Evolutionary conservation across 2,888 invertebrate genomes (phyloP).

Genomic region (Terebella lapidaria): DNA sequence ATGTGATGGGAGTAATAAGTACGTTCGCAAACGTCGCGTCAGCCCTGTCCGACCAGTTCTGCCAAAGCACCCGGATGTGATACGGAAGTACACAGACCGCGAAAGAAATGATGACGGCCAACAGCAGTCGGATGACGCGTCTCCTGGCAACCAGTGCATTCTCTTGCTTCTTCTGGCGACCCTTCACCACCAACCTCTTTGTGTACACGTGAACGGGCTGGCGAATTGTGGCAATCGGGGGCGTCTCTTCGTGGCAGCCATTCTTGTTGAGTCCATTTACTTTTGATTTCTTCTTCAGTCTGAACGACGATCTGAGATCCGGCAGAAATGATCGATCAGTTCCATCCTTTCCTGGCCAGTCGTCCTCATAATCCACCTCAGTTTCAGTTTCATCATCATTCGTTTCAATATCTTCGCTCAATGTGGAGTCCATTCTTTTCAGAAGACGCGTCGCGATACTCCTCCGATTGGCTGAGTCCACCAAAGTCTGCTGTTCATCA

Average conservation of each 20-base stretch:
- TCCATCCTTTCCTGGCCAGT: background rate
- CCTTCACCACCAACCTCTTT: background rate
- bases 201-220: background rate
- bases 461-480: background rate
- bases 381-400: background rate
- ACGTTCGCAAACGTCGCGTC: background rate
- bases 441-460: background rate
- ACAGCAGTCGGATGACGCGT: slow-evolving; percentile 82
- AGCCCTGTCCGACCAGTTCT: slow-evolving; percentile 73
- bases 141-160: slow-evolving; percentile 66
- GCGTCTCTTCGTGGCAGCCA: background rate
- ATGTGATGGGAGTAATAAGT: slow-evolving; percentile 74
- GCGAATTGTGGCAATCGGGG: background rate
- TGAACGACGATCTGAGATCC: background rate
- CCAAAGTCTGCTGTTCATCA: slow-evolving; percentile 8
- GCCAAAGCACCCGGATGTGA: slow-evolving; percentile 72
- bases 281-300: background rate
- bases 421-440: background rate
- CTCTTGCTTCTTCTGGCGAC: slow-evolving; percentile 5
- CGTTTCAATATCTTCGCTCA: background rate
- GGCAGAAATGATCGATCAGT: background rate
- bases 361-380: slow-evolving; percentile 9
- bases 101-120: slow-evolving; percentile 82
- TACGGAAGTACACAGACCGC: slow-evolving; percentile 84
- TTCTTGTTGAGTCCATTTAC: slow-evolving; percentile 1